Percentiles rank a stretch among this genome's conserved stretches.
phyloP scores from a whole-genome alignment of 2,888 invertebrate species.

The Drosophila peninsularis region DNA sequence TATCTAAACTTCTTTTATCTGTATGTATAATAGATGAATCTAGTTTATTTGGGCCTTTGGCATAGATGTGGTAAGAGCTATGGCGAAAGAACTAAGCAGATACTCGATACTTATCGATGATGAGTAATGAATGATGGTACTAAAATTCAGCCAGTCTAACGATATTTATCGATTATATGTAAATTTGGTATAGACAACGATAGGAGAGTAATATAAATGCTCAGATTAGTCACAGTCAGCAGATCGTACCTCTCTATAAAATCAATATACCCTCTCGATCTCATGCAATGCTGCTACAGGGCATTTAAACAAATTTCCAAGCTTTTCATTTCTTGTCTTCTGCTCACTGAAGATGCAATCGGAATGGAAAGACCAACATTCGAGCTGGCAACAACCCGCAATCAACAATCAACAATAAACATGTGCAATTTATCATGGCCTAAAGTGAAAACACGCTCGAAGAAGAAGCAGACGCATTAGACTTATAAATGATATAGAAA shows the following conservation, averaged over 20 bases:
- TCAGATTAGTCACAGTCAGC: too few species aligned
- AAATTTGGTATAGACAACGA: too few species aligned
- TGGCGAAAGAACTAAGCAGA: neutral
- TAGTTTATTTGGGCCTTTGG: neutral
- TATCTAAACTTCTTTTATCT: neutral
- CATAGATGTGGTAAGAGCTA: neutral
- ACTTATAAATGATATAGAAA: slow-evolving; percentile 35
- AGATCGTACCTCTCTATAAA: too few species aligned
- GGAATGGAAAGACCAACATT: slow-evolving; percentile 46
- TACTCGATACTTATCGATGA: neutral
- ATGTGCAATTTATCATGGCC: slow-evolving; percentile 70
- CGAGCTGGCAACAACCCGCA: slow-evolving; percentile 29
- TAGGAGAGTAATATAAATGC: too few species aligned
- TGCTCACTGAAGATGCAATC: slow-evolving; percentile 58
- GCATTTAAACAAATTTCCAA: slow-evolving; percentile 7
- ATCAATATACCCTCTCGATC: neutral
- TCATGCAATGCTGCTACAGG: neutral
- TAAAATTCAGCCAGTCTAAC: neutral
- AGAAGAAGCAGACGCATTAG: slow-evolving; percentile 27
- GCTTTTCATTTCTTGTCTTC: slow-evolving; percentile 10
- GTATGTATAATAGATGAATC: too few species aligned
- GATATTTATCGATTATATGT: neutral
- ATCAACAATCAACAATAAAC: slow-evolving; percentile 43
- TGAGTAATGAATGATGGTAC: accelerated
- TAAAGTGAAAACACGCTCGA: slow-evolving; percentile 66